phyloP scores from a whole-genome alignment of 2,113 vertebrate species.

The Cyrtonyx montezumae region DNA sequence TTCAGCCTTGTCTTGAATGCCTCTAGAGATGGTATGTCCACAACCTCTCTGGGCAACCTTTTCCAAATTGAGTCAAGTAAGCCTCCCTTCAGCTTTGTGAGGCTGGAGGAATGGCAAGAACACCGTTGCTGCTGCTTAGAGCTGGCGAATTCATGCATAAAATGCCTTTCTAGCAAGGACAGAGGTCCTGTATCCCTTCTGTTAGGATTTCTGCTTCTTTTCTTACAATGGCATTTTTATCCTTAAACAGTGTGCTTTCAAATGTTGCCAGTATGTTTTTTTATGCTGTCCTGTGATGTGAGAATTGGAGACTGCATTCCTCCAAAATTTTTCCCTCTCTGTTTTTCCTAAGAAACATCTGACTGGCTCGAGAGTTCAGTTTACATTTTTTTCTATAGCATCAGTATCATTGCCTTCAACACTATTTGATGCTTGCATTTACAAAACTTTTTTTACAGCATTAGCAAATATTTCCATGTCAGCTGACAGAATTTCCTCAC shows the following conservation, averaged over 20 bases:
- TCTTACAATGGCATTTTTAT: background rate
- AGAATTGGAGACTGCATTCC: background rate
- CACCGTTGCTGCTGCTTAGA: background rate
- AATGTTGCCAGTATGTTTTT: background rate
- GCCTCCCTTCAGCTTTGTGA: background rate
- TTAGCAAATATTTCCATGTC: background rate
- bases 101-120: background rate
- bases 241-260: background rate
- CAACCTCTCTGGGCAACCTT: no score
- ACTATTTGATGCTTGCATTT: background rate
- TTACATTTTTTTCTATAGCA: background rate
- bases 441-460: background rate
- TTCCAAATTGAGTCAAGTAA: background rate
- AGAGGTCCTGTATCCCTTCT: background rate
- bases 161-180: background rate
- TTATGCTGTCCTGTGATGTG: background rate
- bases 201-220: background rate
- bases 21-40: no score
- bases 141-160: background rate
- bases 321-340: background rate
- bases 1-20: no score
- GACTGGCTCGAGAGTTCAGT: background rate
- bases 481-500: background rate
- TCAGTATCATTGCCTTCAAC: background rate
- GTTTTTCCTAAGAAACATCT: constrained; percentile 25